Evolutionary conservation across 2,113 vertebrate species (phyloP), one percentile per base, ranked within the genome.

Genomic region (Phalacrocorax aristotelis): DNA sequence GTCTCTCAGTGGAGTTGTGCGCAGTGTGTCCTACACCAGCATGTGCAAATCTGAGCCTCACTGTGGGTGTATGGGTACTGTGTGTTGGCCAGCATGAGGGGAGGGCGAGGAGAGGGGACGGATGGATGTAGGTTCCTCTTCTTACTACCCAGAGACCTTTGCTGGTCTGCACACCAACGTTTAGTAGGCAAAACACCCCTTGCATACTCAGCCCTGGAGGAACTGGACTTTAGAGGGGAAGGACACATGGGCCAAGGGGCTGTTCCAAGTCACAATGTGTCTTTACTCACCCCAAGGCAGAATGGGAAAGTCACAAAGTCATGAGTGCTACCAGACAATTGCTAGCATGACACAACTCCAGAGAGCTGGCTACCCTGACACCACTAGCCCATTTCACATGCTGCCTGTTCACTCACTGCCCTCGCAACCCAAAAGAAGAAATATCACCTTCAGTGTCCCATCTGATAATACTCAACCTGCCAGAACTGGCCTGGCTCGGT

Each of bases 391-490:
- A 27, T 34, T 70, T 64, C 78, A 21, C 27, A 13, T 8, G 15
- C 27, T 58, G 36, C 16, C 27, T 78, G 8, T 58, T 55, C 49
- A 8, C 36, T 52, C 22, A 8, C 54, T 90, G 27, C 2, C 2
- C 21, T 83, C 27, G n/a, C 55, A 32, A 8, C 20, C 26, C 6
- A 0, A 34, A 32, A 42, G 32, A 40, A 38, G 29, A 57, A 68
- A 29, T 22, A 13, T 11, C 30, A 22, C 40, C 68, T 71, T 58
- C 40, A 10, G 1, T 1, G 1, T 51, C 51, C 40, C 27, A 2
- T 9, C 0, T 1, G 15, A 7, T 16, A 60, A 52, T 38, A 34
- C 8, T 36, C 0, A 0, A 71, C 6, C 20, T 38, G 16, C 38
- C 22, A 1, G 13, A 42, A n/a, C 36, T 36, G 32, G 55, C 51